These are phyloP conservation scores for Tachina grossa DNA, from an alignment of 2,888 invertebrate genomes.

Conservation along the genomic window DNA sequence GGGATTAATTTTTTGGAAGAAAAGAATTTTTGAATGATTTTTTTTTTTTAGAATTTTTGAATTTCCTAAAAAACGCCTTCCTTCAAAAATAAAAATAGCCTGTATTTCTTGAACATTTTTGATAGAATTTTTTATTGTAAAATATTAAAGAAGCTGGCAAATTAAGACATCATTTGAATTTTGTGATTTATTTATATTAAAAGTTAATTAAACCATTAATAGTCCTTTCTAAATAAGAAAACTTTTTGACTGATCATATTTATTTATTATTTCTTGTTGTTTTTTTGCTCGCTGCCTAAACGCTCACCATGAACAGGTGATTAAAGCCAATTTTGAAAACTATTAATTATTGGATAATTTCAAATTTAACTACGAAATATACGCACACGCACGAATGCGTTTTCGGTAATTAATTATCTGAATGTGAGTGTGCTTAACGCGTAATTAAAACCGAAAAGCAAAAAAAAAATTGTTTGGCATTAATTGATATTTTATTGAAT, in stretches of 20 bases:
- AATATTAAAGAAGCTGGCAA: too few relatives aligned
- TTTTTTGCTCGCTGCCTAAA: background rate
- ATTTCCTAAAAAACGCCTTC: too few relatives aligned
- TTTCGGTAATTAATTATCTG: constrained; percentile 44
- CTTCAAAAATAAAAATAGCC: too few relatives aligned
- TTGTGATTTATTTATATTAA: background rate
- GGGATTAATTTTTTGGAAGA: too few relatives aligned
- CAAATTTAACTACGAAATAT: constrained; percentile 9
- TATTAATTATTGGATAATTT: constrained; percentile 54
- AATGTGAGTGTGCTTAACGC: constrained; percentile 30
- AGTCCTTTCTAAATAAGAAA: constrained; percentile 30
- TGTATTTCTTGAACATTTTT: too few relatives aligned
- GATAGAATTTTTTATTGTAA: too few relatives aligned
- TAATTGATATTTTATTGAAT: constrained; percentile 34
- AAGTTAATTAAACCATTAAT: background rate
- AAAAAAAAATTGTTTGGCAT: constrained; percentile 5
- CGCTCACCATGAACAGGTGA: constrained; percentile 30
- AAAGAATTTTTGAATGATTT: too few relatives aligned
- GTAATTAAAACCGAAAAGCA: constrained; percentile 48
- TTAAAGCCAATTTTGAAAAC: constrained; percentile 59
- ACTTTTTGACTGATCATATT: background rate
- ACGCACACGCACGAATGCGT: constrained; percentile 39
- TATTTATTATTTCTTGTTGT: background rate
- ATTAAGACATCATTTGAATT: background rate
- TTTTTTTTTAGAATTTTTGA: too few relatives aligned